Evolutionary conservation across 1,140 invertebrate species (phyloP).

Genomic region (Zaprionus gabonicus): DNA sequence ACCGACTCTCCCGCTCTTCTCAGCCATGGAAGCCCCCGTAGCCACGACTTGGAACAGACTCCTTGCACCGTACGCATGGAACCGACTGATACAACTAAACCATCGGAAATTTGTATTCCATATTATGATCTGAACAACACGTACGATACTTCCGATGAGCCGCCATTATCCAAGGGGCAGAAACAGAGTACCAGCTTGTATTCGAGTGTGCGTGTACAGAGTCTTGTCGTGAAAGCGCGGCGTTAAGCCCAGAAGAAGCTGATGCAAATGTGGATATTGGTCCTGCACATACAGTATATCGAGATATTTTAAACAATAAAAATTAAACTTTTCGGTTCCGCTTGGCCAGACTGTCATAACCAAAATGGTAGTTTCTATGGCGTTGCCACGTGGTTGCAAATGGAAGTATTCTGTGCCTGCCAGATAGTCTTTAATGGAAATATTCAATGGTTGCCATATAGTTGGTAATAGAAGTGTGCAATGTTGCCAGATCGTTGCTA

Average conservation of each 20-base stretch:
- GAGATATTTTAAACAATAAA: background rate
- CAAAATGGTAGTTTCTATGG: background rate
- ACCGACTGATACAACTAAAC: background rate
- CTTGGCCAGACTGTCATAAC: background rate
- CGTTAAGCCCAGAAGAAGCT: background rate
- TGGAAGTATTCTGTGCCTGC: background rate
- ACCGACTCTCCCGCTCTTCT: background rate
- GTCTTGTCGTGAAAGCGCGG: background rate
- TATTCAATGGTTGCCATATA: background rate
- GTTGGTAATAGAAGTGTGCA: background rate
- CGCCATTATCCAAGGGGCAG: background rate
- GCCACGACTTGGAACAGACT: background rate
- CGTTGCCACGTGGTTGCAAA: constrained; percentile 2
- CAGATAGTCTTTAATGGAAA: background rate
- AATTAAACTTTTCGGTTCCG: background rate
- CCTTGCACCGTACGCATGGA: background rate
- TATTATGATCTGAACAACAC: background rate
- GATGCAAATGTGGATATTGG: too few relatives aligned
- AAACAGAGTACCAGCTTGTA: background rate
- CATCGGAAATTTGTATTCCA: background rate
- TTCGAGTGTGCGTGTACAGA: background rate
- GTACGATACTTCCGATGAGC: background rate
- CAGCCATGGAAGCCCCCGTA: background rate
- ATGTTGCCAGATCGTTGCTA: constrained; percentile 16
- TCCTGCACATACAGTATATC: background rate